Base-by-base conservation (phyloP, 2,888 invertebrate species). In the Timandra comae region DNA sequence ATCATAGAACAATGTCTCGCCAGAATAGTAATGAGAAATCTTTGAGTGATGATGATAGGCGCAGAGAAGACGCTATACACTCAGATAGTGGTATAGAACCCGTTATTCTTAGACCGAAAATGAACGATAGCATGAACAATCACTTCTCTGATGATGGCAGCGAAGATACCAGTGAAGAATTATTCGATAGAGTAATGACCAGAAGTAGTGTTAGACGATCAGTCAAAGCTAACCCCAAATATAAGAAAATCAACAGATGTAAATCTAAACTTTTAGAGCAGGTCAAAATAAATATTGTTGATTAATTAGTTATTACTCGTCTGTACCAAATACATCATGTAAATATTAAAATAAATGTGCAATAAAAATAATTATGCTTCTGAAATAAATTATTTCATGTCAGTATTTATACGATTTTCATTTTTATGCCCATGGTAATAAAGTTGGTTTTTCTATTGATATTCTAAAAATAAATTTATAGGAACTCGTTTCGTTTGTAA, bases 121-220 rank as follows among this genome's bases (percentile, higher is more conserved):
- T 76, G 39, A 82, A 79, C 20, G 85, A 85, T 21, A 85, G 85
- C 43, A 82, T 84, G 85, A 84, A 76, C 35, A 85, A 85, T 42
- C 81, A 85, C 39, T 85, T 82, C 43, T 84, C 85, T 35, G 85
- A 85, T 52, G 85, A 85, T 27, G 85, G 79, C 11, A 85, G 85
- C 33, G 85, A 84, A 40, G 85, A 84, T 19, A 82, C 84, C 49
- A 82, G 85, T 68, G 85, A 85, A 64, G 85, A 85, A 62, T 63
- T 77, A 27, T 85, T 85, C 35, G 79, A 85, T 22, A 65, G 84
- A 50, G 84, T 85, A 0, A 85, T 85, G 85, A 71, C 74, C 0
- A 73, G 85, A 52, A 84, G 72, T 41, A 85, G 85, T 41, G 62
- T 81, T 8, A 63, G 85, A 52, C 59, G 78, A 51, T 85, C 85